Base-by-base conservation (phyloP, 2,797 vertebrate genomes). In the Chaenodraco wilsoni region DNA sequence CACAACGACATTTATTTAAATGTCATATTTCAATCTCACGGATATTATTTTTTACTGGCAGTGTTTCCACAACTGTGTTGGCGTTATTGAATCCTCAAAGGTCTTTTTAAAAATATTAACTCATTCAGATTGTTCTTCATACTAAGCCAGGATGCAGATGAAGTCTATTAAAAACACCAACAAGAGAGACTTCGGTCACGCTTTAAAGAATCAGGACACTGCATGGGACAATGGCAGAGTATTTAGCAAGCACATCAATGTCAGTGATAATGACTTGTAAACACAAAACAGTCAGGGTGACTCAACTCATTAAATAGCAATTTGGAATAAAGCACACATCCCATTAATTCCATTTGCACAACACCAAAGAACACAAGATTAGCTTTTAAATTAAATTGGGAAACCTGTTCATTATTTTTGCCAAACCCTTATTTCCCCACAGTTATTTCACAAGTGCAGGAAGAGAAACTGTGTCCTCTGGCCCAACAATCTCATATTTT, bases 251-350 rank as follows among this genome's bases (percentile, higher is more conserved):
- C 81, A 78, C 75, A 83, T 90, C 81, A 85, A 45, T 87, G 81
- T 81, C 86, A 82, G 55, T 14, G 59, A 77, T 85, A 88, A 88
- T 82, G 81, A 81, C 78, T 82, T 80, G 48, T 77, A 72, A 72
- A 84, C 76, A 83, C 73, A 80, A 76, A 84, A 85, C 82, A 89
- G 69, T 78, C 78, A 66, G 75, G 72, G 77, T 84, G 84, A 88
- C 82, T 86, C 79, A 69, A 85, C 73, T 88, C 80, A 81, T 89
- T 91, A 85, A 87, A 88, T 44, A 69, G 43, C 74, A 78, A 76
- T 87, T 88, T 84, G 71, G 75, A 68, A 63, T 45, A 49, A 60
- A 80, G 61, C 57, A 61, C 76, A 85, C 56, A 1, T 73, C 48
- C 84, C 79, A 87, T 90, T 88, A 78, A 84, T 81, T 85, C 19